These are phyloP conservation scores for Euproctis similis DNA, from an alignment of 2,888 invertebrate species.

Conservation along the genomic window DNA sequence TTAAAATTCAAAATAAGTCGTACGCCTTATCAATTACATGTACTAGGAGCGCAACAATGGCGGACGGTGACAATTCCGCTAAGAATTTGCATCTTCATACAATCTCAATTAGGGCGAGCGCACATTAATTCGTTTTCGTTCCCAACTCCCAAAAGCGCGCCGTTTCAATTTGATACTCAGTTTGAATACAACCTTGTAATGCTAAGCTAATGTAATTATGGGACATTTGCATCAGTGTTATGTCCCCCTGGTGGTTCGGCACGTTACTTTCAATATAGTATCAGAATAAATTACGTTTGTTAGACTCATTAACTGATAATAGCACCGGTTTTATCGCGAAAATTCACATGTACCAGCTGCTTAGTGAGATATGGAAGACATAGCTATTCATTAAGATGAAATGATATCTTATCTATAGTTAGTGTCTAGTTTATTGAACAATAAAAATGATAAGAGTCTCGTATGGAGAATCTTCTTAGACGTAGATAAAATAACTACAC, in stretches of 20 bases:
- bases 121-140: conserved; percentile 23
- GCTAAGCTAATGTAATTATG: conserved; percentile 45
- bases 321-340: too few species aligned
- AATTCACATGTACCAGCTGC: too few species aligned
- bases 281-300: conserved; percentile 34
- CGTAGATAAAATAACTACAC: too few species aligned
- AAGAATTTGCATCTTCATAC: conserved; percentile 70
- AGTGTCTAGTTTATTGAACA: too few species aligned
- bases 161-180: conserved; percentile 47
- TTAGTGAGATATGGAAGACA: too few species aligned
- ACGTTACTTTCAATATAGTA: conserved; percentile 53
- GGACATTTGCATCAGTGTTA: conserved; percentile 60
- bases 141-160: conserved; percentile 14
- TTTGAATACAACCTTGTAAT: conserved; percentile 45
- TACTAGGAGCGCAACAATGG: conserved; percentile 49
- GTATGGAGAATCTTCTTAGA: too few species aligned
- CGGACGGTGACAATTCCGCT: conserved; percentile 50
- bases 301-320: conserved; percentile 18
- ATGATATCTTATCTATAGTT: too few species aligned
- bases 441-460: too few species aligned
- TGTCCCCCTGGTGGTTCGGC: conserved; percentile 46
- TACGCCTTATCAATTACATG: conserved; percentile 72
- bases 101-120: conserved; percentile 61
- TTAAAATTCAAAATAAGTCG: conserved; percentile 66
- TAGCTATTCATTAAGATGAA: too few species aligned